Evolutionary conservation across 2,113 vertebrate species (phyloP), one percentile per base, ranked within the genome.

Genomic region (Dipodomys merriami): DNA sequence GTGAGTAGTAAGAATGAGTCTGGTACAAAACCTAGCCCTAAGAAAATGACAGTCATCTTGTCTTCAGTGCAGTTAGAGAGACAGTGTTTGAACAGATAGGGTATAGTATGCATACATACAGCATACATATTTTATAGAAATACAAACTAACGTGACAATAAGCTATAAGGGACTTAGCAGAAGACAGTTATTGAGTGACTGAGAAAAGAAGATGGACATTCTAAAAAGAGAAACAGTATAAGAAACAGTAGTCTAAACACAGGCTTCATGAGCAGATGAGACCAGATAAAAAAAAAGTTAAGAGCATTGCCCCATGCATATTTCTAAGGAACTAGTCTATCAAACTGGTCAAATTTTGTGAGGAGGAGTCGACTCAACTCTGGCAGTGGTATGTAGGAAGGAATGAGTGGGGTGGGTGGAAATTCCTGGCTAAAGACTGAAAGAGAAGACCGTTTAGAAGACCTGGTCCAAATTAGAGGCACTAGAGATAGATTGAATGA

Each of bases 141-240:
- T 91, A 60, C 22, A 71, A 85, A 44, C 12, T 39, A 33, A 39
- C 49, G 11, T 27, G 39, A 46, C 46, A 64, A 77, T 33, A 57
- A 13, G 15, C 15, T 57, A 13, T 57, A 57, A 57, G 15, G 53
- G 53, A 57, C 84, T 29, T 15, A 71, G 60, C 12, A 88, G 57
- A 60, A 88, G 46, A 60, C 29, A 77, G 23, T 44, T 65, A 39
- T 5, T 18, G 74, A 23, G 7, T 80, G 25, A 77, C 30, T 77
- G 1, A 80, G 62, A 65, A 88, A 80, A 86, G n/a, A 8, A 79
- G 20, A 35, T 23, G 33, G 18, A 18, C 64, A 80, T 87, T 62
- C 29, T 29, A 73, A 81, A 73, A 86, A 77, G 12, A 95, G 27
- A 91, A 91, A 90, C 82, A 78, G 22, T 53, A 35, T 29, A 65